Base-by-base conservation (phyloP, 2,113 vertebrate species). In the Oenanthe oenanthe region DNA sequence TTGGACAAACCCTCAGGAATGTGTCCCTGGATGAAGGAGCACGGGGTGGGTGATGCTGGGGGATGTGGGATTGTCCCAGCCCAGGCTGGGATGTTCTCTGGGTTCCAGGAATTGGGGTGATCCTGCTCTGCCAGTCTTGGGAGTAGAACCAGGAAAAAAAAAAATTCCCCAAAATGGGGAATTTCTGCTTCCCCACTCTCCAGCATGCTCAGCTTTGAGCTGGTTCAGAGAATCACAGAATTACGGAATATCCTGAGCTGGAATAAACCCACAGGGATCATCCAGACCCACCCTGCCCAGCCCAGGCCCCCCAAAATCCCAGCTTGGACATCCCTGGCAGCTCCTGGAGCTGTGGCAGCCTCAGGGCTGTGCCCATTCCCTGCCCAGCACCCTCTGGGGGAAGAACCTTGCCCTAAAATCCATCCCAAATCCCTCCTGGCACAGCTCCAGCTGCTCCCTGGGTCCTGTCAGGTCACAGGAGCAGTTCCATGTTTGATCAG, bases 391-490 rank as follows among this genome's bases (percentile, higher is more conserved):
- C 40, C 40, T 40, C 40, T 40, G 72, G 53, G 76, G 72, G 26
- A 32, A 76, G 20, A 51, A 1, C 53, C 54, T 68, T 53, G 45
- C 21, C 45, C 72, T 67, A 1, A 5, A 5, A 3, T 3, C 26
- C 63, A 14, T 0, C 63, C 54, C 10, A 1, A 32, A 0, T n/a
- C 74, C 57, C 45, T 50, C 9, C 54, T 29, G 63, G 47, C 3
- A 0, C 56, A 45, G 63, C 73, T 4, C 21, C 63, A 68, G 62
- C 6, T 0, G 0, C 26, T 31, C 36, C 43, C 36, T 67, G 71
- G 51, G 2, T 34, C 0, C 82, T 28, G 13, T 6, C 51, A 34
- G 31, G 31, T 12, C 53, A 9, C 26, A 38, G 38, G 18, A 53
- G 6, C 63, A 61, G 22, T 50, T 84, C 50, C 63, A 47, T 31